Conservation (phyloP, 2,113 vertebrate species). For the Prionailurus viverrinus region DNA sequence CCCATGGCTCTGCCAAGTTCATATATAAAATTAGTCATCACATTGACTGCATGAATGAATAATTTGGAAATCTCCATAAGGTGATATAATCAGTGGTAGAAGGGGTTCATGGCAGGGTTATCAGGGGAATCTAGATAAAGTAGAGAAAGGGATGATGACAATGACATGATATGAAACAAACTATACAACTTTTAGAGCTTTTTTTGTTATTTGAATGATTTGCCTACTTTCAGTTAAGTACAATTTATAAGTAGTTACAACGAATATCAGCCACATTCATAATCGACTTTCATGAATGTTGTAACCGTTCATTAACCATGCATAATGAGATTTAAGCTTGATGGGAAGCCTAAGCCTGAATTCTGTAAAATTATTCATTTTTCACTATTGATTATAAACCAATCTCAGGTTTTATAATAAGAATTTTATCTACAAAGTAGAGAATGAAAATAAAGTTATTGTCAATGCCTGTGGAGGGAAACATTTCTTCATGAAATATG, state of each 20-base stretch:
- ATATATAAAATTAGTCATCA: not conserved
- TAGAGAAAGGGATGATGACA: not conserved
- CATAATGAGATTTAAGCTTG: not conserved
- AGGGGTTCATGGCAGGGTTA: not conserved
- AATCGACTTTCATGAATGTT: not conserved
- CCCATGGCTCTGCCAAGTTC: rapidly evolving
- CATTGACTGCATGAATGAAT: not conserved
- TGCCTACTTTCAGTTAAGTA: not conserved
- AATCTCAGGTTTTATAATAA: slow-evolving; percentile 32
- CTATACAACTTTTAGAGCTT: not conserved
- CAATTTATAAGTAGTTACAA: not conserved
- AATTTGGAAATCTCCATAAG: not conserved
- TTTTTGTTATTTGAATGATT: not conserved
- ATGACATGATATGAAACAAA: not conserved
- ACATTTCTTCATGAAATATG: not conserved
- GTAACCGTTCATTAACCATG: not conserved
- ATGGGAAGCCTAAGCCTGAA: not conserved
- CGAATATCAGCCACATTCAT: not conserved
- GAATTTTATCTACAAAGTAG: not conserved
- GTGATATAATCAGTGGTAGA: not conserved
- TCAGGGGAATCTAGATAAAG: not conserved
- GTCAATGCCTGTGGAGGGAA: not conserved
- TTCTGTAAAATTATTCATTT: slow-evolving; percentile 54
- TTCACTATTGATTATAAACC: slow-evolving; percentile 45
- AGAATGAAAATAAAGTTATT: slow-evolving; percentile 41